These are phyloP conservation scores for Phyllotreta striolata DNA, from an alignment of 2,888 invertebrate genomes.

Conservation along the genomic window DNA sequence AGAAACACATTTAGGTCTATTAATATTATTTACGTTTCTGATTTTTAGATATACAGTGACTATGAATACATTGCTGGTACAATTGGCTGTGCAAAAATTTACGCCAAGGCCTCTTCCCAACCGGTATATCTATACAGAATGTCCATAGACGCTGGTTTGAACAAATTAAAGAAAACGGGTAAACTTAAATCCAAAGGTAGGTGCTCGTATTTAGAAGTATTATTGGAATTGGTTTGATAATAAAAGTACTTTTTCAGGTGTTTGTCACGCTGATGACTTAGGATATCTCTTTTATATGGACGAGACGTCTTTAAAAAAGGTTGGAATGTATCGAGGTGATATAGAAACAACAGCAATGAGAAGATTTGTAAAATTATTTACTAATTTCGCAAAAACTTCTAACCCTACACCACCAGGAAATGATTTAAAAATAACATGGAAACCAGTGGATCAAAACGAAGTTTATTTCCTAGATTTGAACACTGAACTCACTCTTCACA, in stretches of 20 bases:
- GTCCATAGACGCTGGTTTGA: constrained; percentile 31
- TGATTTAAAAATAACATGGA: constrained; percentile 44
- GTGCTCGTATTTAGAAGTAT: neutral
- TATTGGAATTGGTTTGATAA: too few species aligned
- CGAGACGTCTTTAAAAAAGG: constrained; percentile 18
- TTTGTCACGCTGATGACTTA: constrained; percentile 48
- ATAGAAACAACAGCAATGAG: constrained; percentile 39
- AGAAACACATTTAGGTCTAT: neutral
- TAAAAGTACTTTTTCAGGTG: constrained; percentile 40
- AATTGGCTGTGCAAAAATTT: constrained; percentile 22
- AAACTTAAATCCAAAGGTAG: constrained; percentile 1
- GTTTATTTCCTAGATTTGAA: constrained; percentile 52
- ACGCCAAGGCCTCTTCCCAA: constrained; percentile 19
- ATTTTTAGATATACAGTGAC: constrained; percentile 27
- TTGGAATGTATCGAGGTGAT: constrained; percentile 32
- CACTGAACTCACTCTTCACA: constrained; percentile 41
- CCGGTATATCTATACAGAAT: constrained; percentile 36
- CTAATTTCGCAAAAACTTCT: constrained; percentile 50
- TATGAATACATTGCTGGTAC: constrained; percentile 24
- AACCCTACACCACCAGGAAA: constrained; percentile 44
- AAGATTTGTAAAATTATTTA: constrained; percentile 48
- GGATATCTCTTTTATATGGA: constrained; percentile 42
- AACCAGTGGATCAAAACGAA: constrained; percentile 38
- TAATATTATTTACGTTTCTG: neutral
- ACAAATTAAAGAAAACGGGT: constrained; percentile 23